Percentiles rank a stretch among this genome's conserved stretches.
These are phyloP conservation scores for Acropora tenuis DNA, from an alignment of 64 coral and sea anemone genomes.

Conservation along the genomic window DNA sequence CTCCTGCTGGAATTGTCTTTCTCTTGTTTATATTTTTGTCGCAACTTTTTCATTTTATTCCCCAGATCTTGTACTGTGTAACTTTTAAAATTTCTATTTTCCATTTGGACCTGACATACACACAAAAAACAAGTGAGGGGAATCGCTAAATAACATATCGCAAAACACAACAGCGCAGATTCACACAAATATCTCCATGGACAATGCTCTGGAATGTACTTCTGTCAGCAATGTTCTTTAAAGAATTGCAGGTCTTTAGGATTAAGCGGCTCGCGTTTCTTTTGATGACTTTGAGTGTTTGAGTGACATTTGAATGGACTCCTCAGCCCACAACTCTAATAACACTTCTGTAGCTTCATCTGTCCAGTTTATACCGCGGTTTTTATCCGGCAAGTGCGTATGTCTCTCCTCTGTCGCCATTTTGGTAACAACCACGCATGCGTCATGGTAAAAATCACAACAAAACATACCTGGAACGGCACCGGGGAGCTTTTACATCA, in stretches of 20 bases:
- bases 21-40: constrained; percentile 32
- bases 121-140: not conserved
- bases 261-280: too few species aligned
- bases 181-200: not conserved
- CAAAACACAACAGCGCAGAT: constrained; percentile 5
- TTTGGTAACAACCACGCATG: too few species aligned
- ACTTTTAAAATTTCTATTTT: constrained; percentile 21
- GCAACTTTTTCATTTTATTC: constrained; percentile 26
- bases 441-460: too few species aligned
- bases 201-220: constrained; percentile 10
- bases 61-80: constrained; percentile 15
- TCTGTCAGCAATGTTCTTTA: constrained; percentile 1
- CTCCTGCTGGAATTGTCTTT: constrained; percentile 34
- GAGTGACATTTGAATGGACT: not conserved
- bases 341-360: too few species aligned
- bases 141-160: not conserved
- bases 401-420: too few species aligned
- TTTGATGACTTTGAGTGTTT: not conserved
- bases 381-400: too few species aligned
- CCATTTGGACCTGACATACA: constrained; percentile 13
- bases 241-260: too few species aligned
- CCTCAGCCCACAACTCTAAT: not conserved
- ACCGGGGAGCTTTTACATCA: not conserved
- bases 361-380: too few species aligned
- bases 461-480: not conserved